Evolutionary conservation across 2,888 invertebrate genomes (phyloP).

Genomic region (Meteorus cinctellus): DNA sequence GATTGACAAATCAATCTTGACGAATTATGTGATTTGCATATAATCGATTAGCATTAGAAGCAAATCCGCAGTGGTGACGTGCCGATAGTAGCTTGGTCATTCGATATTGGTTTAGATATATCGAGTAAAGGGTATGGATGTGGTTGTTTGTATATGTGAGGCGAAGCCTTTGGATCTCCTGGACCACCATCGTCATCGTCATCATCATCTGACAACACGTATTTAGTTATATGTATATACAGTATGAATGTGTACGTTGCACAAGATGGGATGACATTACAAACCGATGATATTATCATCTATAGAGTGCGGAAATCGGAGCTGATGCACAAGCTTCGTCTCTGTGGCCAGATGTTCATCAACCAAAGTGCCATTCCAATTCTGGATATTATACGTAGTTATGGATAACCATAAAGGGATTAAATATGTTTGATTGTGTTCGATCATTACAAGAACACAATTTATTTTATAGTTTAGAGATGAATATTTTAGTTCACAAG

Average conservation of each 20-base stretch:
- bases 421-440: too few species aligned
- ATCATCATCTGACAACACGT: neutral
- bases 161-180: neutral
- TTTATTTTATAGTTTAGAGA: too few species aligned
- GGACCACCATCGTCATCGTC: neutral
- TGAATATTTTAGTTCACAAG: too few species aligned
- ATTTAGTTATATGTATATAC: too few species aligned
- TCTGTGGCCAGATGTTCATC: constrained; percentile 38
- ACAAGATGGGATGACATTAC: constrained; percentile 59
- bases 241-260: neutral
- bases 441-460: too few species aligned
- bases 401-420: too few species aligned
- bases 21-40: constrained; percentile 31
- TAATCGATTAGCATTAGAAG: constrained; percentile 34
- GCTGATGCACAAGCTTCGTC: constrained; percentile 35
- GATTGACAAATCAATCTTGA: constrained; percentile 28
- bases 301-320: constrained; percentile 54
- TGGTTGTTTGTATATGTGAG: neutral
- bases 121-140: constrained; percentile 37
- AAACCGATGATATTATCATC: constrained; percentile 64
- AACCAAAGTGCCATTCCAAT: constrained; percentile 23
- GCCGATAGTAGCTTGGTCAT: constrained; percentile 45
- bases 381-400: neutral
- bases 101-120: constrained; percentile 54
- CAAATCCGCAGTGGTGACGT: constrained; percentile 34